Percentiles rank a stretch among this genome's conserved stretches.
Evolutionary conservation across 1,140 invertebrate species (phyloP).

Genomic region (Heliconius himera): DNA sequence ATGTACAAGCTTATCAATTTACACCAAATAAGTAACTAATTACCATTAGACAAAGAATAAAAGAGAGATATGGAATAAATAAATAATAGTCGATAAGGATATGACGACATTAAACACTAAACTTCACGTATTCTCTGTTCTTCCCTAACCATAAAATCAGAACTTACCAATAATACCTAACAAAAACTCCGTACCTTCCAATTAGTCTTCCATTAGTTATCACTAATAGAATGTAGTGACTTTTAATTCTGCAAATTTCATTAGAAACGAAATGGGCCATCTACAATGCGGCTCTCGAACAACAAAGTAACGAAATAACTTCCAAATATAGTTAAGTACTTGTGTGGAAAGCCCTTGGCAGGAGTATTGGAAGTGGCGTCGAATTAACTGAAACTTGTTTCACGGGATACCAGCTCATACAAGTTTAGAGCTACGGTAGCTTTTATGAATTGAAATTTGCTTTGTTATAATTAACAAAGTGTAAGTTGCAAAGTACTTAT

Average conservation of each 20-base stretch:
- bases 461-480: too few species aligned
- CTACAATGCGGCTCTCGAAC: slow-evolving; percentile 26
- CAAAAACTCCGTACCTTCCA: not conserved
- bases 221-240: slow-evolving; percentile 20
- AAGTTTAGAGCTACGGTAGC: not conserved
- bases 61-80: too few species aligned
- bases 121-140: too few species aligned
- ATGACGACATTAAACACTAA: too few species aligned
- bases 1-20: too few species aligned
- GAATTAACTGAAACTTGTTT: slow-evolving; percentile 5
- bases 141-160: not conserved
- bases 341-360: not conserved
- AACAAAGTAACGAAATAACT: slow-evolving; percentile 26
- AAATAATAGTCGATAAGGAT: too few species aligned
- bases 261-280: slow-evolving; percentile 15
- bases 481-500: too few species aligned
- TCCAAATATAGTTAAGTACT: slow-evolving; percentile 27
- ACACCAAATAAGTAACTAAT: too few species aligned
- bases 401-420: not conserved
- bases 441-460: not conserved
- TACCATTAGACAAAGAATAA: too few species aligned
- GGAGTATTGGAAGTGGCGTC: slow-evolving; percentile 9
- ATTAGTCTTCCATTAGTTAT: not conserved
- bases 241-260: slow-evolving; percentile 23
- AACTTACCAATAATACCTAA: not conserved